Evolutionary conservation across 1,140 invertebrate genomes (phyloP).

Genomic region (Brachionus sp.): DNA sequence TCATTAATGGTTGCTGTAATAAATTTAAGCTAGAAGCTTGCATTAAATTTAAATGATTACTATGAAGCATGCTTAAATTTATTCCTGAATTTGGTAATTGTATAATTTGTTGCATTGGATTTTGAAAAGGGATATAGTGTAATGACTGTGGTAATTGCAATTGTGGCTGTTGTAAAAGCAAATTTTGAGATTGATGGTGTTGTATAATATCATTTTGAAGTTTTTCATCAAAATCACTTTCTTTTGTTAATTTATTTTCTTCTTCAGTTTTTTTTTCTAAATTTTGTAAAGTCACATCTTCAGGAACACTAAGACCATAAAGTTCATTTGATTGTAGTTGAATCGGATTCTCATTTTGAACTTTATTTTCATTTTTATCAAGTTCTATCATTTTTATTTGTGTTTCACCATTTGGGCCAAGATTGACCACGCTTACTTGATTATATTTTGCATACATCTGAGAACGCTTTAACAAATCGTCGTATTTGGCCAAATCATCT

Average conservation of each 20-base stretch:
- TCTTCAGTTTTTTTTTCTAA: not conserved
- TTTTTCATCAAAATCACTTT: not conserved
- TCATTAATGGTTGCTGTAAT: not conserved
- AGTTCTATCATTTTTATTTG: slow-evolving; percentile 28
- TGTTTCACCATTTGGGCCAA: not conserved
- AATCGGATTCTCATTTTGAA: not conserved
- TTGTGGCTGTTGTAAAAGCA: not conserved
- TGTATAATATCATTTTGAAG: not conserved
- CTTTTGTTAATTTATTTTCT: not conserved
- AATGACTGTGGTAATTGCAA: not conserved
- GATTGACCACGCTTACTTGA: slow-evolving; percentile 18
- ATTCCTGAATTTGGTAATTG: not conserved
- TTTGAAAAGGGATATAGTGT: slow-evolving; percentile 13
- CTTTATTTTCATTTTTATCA: slow-evolving; percentile 19
- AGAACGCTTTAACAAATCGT: slow-evolving; percentile 17
- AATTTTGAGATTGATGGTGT: not conserved
- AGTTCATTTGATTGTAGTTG: not conserved
- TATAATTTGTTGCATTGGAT: not conserved
- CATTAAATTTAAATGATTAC: not conserved
- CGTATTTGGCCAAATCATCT: slow-evolving; percentile 41
- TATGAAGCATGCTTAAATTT: not conserved
- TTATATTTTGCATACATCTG: slow-evolving; percentile 41
- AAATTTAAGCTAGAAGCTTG: not conserved
- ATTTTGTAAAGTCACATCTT: slow-evolving; percentile 28
- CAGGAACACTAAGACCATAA: not conserved